Percentiles rank a stretch among this genome's conserved stretches.
Evolutionary conservation across 2,888 invertebrate genomes (phyloP).

Genomic region (Sipha maydis): DNA sequence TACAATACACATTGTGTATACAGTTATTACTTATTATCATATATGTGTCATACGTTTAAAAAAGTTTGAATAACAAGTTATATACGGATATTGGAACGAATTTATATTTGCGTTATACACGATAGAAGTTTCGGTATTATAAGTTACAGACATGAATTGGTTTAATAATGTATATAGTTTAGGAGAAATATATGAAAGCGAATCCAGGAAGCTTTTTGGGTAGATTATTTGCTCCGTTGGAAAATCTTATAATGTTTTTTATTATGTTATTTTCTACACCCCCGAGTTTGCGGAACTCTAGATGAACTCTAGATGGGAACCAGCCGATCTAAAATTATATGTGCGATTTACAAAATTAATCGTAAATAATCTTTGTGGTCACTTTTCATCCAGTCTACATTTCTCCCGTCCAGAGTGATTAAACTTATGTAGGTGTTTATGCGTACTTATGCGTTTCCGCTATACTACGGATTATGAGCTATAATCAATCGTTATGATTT

Average conservation of each 20-base stretch:
- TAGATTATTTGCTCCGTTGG: background rate
- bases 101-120: background rate
- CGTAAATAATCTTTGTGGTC: background rate
- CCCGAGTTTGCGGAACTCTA: slow-evolving; percentile 5
- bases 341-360: background rate
- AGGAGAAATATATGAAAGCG: background rate
- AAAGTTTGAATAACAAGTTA: background rate
- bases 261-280: background rate
- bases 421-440: background rate
- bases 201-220: background rate
- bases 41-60: too few relatives aligned
- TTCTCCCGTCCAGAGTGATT: background rate
- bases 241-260: background rate
- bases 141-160: background rate
- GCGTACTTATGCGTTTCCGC: background rate
- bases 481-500: background rate
- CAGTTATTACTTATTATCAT: too few relatives aligned
- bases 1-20: too few relatives aligned
- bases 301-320: background rate
- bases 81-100: background rate
- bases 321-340: slow-evolving; percentile 26
- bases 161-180: background rate
- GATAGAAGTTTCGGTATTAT: background rate
- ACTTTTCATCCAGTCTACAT: background rate
- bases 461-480: background rate